These are phyloP conservation scores for Australoheros facetus DNA, from an alignment of 2,797 vertebrate species.

Conservation along the genomic window DNA sequence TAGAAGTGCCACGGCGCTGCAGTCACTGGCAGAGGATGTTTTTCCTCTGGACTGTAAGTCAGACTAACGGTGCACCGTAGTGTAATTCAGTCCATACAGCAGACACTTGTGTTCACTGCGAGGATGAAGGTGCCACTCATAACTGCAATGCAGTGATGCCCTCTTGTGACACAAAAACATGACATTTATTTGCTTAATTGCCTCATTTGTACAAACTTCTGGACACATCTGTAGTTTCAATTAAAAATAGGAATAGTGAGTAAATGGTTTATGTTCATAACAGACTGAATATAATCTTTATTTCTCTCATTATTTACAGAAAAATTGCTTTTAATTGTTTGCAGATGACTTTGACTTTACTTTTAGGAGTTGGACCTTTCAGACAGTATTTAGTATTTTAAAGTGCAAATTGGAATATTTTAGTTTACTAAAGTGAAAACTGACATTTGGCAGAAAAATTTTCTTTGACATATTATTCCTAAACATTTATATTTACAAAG, in stretches of 20 bases:
- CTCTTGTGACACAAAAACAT: constrained; percentile 40
- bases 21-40: constrained; percentile 32
- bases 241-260: neutral
- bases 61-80: constrained; percentile 21
- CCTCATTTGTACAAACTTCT: neutral
- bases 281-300: too few species aligned
- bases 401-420: too few species aligned
- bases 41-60: constrained; percentile 45
- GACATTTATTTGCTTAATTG: neutral
- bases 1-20: constrained; percentile 25
- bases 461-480: too few species aligned
- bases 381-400: too few species aligned
- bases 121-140: constrained; percentile 13
- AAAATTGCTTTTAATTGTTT: too few species aligned
- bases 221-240: neutral
- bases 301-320: too few species aligned
- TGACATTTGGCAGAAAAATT: too few species aligned
- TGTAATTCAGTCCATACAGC: constrained; percentile 11
- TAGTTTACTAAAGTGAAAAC: too few species aligned
- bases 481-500: neutral
- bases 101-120: constrained; percentile 13
- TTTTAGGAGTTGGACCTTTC: too few species aligned
- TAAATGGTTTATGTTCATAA: too few species aligned
- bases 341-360: too few species aligned
- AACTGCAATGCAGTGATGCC: constrained; percentile 33